Base-by-base conservation (phyloP, 2,888 invertebrate genomes). In the Villa cingulata region DNA sequence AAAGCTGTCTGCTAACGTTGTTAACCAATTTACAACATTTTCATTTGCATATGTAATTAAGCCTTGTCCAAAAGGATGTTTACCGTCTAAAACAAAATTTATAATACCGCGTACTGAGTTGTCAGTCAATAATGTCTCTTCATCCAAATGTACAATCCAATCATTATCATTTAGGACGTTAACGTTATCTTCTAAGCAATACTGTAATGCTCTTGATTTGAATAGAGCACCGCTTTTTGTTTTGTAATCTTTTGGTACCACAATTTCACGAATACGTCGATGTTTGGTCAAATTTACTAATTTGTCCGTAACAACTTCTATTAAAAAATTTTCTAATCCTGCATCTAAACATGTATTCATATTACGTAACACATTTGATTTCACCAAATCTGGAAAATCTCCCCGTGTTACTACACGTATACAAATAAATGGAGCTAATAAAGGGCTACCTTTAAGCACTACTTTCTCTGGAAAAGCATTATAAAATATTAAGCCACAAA, bases 71-170 rank as follows among this genome's bases (percentile, higher is more conserved):
- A 95, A 94, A 52, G 89, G 88, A 71, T 92, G 86, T 64, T 88
- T 90, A 1, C 94, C 95, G 70, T 94, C 91, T 55, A 85, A 73
- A 19, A 92, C 90, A 74, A 96, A 96, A 66, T 96, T 96, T 37
- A 96, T 72, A 59, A 96, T 84, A 12, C 92, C 92, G 46, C 82
- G 75, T 43, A 94, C 81, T 40, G 89, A 84, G 66, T 94, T 91
- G 62, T 90, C 90, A 7, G 95, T 95, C 27, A 96, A 72, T 46
- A 96, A 71, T 0, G 96, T 96, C 68, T 96, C 96, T 70, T 96
- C 96, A 69, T 96, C 96, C 51, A 96, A 73, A 72, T 96, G 96
- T n/a, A 92, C 90, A 60, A 96, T 84, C 94, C 94, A 96, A 65
- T 95, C 94, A 54, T 80, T 82, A 61, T 91, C 91, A 45, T 81